Conservation (phyloP, 1,140 invertebrate species). For the Lepidurus packardi region DNA sequence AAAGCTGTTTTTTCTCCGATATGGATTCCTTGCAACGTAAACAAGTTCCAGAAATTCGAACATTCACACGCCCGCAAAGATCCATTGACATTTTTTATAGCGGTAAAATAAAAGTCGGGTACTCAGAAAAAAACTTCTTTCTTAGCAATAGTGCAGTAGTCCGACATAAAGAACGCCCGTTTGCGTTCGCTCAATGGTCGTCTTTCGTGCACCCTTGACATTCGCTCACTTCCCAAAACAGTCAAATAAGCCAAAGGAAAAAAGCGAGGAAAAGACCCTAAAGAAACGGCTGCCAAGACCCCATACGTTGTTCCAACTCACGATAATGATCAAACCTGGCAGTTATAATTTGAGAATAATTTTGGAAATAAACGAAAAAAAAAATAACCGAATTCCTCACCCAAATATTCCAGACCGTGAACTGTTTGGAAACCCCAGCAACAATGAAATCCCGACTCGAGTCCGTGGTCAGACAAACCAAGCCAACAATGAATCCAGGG, state of each 20-base stretch:
- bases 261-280: neutral
- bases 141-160: neutral
- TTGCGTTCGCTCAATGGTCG: conserved; percentile 14
- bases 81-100: neutral
- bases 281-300: neutral
- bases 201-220: neutral
- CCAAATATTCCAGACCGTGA: too few species aligned
- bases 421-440: too few species aligned
- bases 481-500: too few species aligned
- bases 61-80: neutral
- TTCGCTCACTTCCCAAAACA: too few species aligned
- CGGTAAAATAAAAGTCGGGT: neutral
- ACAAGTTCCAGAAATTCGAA: neutral
- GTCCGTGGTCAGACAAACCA: too few species aligned
- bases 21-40: neutral
- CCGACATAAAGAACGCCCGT: neutral
- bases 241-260: neutral
- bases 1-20: too few species aligned
- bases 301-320: neutral
- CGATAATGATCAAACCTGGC: neutral
- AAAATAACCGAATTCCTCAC: too few species aligned
- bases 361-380: too few species aligned
- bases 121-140: neutral
- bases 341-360: too few species aligned
- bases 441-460: too few species aligned